Conservation (phyloP, 2,888 invertebrate species). For the Tuberolachnus salignus region DNA sequence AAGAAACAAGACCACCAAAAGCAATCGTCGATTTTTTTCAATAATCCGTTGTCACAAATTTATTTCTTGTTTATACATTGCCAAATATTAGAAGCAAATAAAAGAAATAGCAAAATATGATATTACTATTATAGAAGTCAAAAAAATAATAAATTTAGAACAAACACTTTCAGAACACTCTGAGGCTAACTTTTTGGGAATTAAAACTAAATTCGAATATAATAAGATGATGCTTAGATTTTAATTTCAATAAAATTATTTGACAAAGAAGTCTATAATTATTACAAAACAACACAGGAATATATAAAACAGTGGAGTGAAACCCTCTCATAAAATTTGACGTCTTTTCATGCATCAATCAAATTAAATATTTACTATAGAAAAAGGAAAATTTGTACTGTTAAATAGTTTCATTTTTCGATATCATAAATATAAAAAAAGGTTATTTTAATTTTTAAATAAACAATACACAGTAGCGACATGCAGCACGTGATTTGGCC, state of each 20-base stretch:
- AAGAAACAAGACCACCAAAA: constrained; percentile 18
- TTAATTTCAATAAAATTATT: constrained; percentile 21
- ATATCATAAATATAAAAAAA: too few relatives aligned
- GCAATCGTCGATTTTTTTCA: background rate
- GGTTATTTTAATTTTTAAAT: too few relatives aligned
- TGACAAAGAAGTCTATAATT: constrained; percentile 17
- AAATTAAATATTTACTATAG: too few relatives aligned
- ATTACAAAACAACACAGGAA: constrained; percentile 18
- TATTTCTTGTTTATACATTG: too few relatives aligned
- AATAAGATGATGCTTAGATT: constrained; percentile 10
- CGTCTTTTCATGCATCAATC: constrained; percentile 16
- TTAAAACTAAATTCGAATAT: constrained; percentile 16
- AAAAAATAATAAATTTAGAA: too few relatives aligned
- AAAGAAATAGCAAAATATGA: background rate
- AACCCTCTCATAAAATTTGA: constrained; percentile 28
- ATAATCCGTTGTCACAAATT: too few relatives aligned
- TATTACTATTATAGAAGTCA: background rate
- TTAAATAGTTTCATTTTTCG: too few relatives aligned
- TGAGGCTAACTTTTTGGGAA: constrained; percentile 13
- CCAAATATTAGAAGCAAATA: too few relatives aligned
- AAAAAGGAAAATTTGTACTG: too few relatives aligned
- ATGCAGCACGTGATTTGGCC: too few relatives aligned
- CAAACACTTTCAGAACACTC: too few relatives aligned
- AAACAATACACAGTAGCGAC: too few relatives aligned
- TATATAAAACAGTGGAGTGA: constrained; percentile 19